Evolutionary conservation across 2,797 vertebrate genomes (phyloP).

Genomic region (Centropyge bicolor): DNA sequence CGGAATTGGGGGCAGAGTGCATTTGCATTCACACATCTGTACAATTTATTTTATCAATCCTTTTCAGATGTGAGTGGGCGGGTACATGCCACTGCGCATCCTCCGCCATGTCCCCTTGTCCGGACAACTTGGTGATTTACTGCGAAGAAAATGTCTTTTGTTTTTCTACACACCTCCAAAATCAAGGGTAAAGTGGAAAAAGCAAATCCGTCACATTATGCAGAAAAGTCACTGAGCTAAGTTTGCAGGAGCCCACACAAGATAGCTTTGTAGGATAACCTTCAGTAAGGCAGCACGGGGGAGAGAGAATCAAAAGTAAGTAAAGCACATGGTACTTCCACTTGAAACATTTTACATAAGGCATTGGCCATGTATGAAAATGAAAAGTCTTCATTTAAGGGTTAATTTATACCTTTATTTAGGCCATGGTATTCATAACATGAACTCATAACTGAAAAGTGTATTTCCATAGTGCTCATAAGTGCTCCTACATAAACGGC

Average conservation of each 20-base stretch:
- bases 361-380: neutral
- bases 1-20: constrained; percentile 33
- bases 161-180: constrained; percentile 23
- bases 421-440: neutral
- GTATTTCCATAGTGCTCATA: neutral
- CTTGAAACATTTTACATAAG: neutral
- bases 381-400: neutral
- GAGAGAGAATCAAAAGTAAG: neutral
- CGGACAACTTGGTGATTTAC: constrained; percentile 36
- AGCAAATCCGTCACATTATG: constrained; percentile 50
- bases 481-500: too few relatives aligned
- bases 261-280: constrained; percentile 32
- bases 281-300: neutral
- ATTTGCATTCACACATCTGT: constrained; percentile 50
- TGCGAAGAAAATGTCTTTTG: neutral
- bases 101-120: neutral
- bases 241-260: constrained; percentile 33
- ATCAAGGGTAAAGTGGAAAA: constrained; percentile 34
- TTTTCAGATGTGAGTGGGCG: constrained; percentile 41
- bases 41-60: constrained; percentile 47
- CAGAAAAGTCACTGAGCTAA: constrained; percentile 34
- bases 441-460: neutral
- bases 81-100: constrained; percentile 10
- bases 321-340: neutral
- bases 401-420: neutral